A percentile compares a stretch with the other conserved stretches of the same genome.
These are phyloP conservation scores for Hydropsyche betteni DNA, from an alignment of 2,888 invertebrate species.

Conservation along the genomic window DNA sequence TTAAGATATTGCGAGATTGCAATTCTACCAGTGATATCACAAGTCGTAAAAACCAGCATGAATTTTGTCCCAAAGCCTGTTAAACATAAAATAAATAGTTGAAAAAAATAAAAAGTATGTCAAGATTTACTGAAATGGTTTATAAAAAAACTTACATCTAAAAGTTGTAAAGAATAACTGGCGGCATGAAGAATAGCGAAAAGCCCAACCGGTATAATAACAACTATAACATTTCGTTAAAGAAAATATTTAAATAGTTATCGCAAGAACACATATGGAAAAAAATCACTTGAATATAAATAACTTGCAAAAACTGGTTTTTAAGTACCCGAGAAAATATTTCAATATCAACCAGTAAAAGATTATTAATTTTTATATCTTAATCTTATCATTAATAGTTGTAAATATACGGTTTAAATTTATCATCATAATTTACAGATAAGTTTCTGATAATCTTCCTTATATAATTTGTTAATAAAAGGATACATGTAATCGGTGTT, in stretches of 20 bases:
- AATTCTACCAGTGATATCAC: slow-evolving; percentile 89
- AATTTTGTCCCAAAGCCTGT: slow-evolving; percentile 90
- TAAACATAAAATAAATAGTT: slow-evolving; percentile 49
- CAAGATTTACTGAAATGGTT: neutral
- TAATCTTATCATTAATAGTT: no score
- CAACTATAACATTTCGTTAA: slow-evolving; percentile 71
- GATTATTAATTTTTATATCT: no score
- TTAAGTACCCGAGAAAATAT: no score
- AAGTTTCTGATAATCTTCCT: no score
- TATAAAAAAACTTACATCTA: slow-evolving; percentile 78
- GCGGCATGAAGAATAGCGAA: slow-evolving; percentile 94
- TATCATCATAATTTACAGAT: no score
- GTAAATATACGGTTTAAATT: no score
- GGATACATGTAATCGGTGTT: slow-evolving; percentile 88
- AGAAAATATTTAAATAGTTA: slow-evolving; percentile 52
- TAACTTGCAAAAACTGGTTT: no score
- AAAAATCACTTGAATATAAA: no score
- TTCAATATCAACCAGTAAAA: no score
- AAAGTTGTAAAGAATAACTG: slow-evolving; percentile 86
- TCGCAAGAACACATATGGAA: neutral
- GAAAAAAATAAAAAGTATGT: neutral
- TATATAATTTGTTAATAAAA: slow-evolving; percentile 58
- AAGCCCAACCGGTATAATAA: slow-evolving; percentile 87
- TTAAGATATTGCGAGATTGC: slow-evolving; percentile 88
- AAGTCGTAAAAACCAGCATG: slow-evolving; percentile 87